Evolutionary conservation across 1,140 invertebrate species (phyloP).

Genomic region (Drosophila hydei): DNA sequence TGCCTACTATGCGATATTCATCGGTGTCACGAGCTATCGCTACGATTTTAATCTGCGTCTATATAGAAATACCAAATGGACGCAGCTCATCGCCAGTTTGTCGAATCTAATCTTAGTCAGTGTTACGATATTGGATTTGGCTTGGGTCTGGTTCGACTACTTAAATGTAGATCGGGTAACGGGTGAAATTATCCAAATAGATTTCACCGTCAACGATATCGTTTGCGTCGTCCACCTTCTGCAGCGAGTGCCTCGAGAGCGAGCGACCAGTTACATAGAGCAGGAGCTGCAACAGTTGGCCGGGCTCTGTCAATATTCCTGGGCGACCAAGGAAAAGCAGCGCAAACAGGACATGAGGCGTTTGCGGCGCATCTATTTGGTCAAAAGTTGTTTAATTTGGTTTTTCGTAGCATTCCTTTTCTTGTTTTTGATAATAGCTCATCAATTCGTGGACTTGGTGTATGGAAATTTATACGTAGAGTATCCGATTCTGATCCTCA

Average conservation of each 20-base stretch:
- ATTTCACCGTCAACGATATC: conserved; percentile 11
- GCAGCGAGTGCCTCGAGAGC: conserved; percentile 11
- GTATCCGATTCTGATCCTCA: background rate
- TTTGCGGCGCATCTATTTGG: conserved; percentile 1
- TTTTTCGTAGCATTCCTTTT: background rate
- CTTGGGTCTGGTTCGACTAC: background rate
- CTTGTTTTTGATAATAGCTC: background rate
- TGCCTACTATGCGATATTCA: conserved; percentile 29
- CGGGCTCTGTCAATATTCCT: conserved; percentile 1
- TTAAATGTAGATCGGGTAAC: background rate
- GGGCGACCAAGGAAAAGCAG: background rate
- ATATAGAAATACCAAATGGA: conserved; percentile 11
- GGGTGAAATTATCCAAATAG: background rate
- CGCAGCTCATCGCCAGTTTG: conserved; percentile 5
- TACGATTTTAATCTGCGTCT: conserved; percentile 10
- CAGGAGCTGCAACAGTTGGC: conserved; percentile 1
- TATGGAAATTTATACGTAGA: rapidly evolving
- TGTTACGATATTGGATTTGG: background rate
- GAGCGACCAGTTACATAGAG: background rate
- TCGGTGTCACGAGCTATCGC: conserved; percentile 35
- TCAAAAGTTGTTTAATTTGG: conserved; percentile 15
- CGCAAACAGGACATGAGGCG: background rate
- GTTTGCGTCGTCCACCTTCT: conserved; percentile 17
- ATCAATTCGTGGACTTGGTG: background rate
- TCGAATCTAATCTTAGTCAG: conserved; percentile 5